Evolutionary conservation across 2,113 vertebrate genomes (phyloP).

Genomic region (Thryonomys swinderianus): DNA sequence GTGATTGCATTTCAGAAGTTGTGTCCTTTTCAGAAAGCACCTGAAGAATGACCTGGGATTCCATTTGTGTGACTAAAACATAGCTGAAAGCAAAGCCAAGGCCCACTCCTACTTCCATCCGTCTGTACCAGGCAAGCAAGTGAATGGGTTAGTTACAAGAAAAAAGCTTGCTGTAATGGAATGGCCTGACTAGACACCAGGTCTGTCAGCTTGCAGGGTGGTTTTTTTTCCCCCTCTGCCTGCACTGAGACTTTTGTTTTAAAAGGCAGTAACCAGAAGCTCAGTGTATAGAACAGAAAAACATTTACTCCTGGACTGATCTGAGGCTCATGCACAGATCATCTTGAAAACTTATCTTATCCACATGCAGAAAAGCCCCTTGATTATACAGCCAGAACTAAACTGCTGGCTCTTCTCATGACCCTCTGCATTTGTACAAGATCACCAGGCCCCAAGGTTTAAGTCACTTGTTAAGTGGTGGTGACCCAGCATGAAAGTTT

Average conservation of each 20-base stretch:
- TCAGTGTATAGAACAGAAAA: neutral
- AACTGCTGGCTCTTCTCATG: neutral
- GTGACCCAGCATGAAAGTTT: neutral
- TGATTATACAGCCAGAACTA: neutral
- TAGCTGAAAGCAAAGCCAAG: slow-evolving; percentile 54
- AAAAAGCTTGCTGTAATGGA: neutral
- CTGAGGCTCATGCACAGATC: neutral
- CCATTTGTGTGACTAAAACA: slow-evolving; percentile 64
- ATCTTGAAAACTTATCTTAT: neutral
- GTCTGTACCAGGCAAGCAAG: neutral
- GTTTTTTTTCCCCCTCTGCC: neutral
- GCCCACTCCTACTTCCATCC: neutral
- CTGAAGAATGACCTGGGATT: slow-evolving; percentile 73
- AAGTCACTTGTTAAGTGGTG: neutral
- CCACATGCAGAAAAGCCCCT: neutral
- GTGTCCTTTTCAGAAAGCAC: slow-evolving; percentile 74
- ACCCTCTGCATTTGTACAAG: rapidly evolving
- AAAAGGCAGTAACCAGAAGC: neutral
- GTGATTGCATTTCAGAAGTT: slow-evolving; percentile 64
- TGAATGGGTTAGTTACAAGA: neutral
- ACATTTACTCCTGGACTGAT: neutral
- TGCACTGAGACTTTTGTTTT: neutral
- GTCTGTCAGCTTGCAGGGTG: neutral
- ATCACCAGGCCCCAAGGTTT: neutral
- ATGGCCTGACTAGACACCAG: neutral